Evolutionary conservation across 2,888 invertebrate species (phyloP), one percentile per base, ranked within the genome.

Genomic region (Tridacna crocea): DNA sequence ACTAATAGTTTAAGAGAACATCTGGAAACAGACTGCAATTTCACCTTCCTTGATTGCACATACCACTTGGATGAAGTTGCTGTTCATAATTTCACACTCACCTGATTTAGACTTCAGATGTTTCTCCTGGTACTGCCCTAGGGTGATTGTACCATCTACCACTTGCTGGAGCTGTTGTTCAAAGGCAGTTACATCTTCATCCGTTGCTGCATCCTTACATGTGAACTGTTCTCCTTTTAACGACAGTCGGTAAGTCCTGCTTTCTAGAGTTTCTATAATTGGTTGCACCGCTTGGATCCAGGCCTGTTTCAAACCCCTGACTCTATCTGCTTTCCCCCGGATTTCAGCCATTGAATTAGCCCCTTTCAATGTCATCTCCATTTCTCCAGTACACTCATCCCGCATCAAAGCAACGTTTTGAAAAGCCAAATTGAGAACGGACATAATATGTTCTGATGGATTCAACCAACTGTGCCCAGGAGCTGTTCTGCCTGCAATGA

Each of bases 371-470:
- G n/a, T 48, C n/a, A 74, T 73, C 74, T 85, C 84, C 58, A 73
- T 15, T 1, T 75, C 27, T 36, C 51, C 58, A 22, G 13, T 63
- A 24, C 72, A 72, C 65, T 84, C 83, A 12, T 17, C 17, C 27
- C 86, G 36, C 13, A n/a, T n/a, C 13, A 84, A 36, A n/a, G 85
- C 76, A 15, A 72, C 73, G 79, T 86, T 86, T 58, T 86, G 85
- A 6, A 63, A 75, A 2, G 82, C 87, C 12, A 86, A 8, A 58
- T 87, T 87, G 13, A 87, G 27, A 10, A 84, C 19, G 24, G 70
- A 70, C 87, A 87, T 87, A 24, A 88, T 77, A 26, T 86, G 24
- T 66, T 88, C 86, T 19, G 75, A 84, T 51, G 85, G 84, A 68
- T 87, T 88, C 1, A 65, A 27, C 85, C 87, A 85, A 15, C 22